Evolutionary conservation across 2,888 invertebrate genomes (phyloP).

Genomic region (Erebia palarica): DNA sequence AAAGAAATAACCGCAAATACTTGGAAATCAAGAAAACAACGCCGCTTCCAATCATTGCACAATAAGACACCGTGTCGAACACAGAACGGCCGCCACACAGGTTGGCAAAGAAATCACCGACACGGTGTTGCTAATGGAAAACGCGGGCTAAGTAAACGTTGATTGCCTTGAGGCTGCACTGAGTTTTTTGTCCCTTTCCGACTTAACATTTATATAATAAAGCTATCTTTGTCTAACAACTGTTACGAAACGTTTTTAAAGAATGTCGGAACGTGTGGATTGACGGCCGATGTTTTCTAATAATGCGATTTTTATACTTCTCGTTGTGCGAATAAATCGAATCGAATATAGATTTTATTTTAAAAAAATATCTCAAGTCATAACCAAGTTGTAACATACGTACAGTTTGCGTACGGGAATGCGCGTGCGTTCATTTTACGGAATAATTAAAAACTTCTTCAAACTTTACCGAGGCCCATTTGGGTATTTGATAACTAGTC

Average conservation of each 20-base stretch:
- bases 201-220: slow-evolving; percentile 41
- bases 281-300: slow-evolving; percentile 48
- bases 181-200: slow-evolving; percentile 50
- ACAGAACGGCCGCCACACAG: slow-evolving; percentile 43
- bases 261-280: slow-evolving; percentile 62
- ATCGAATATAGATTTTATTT: slow-evolving; percentile 21
- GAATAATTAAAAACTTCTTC: slow-evolving; percentile 19
- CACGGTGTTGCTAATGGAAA: slow-evolving; percentile 63
- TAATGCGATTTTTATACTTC: slow-evolving; percentile 41
- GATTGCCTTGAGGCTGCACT: slow-evolving; percentile 74
- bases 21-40: slow-evolving; percentile 70
- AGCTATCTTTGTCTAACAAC: slow-evolving; percentile 53
- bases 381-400: too few species aligned
- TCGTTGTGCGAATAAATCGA: slow-evolving; percentile 29
- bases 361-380: slow-evolving; percentile 7
- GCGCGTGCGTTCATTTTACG: slow-evolving; percentile 8
- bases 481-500: too few species aligned
- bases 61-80: slow-evolving; percentile 42
- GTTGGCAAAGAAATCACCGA: slow-evolving; percentile 33
- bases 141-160: slow-evolving; percentile 70
- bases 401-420: not conserved
- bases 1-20: slow-evolving; percentile 62
- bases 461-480: not conserved
- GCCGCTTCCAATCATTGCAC: slow-evolving; percentile 38
- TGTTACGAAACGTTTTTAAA: slow-evolving; percentile 51